phyloP scores from a whole-genome alignment of 2,888 invertebrate species.

The Doris montereyensis region DNA sequence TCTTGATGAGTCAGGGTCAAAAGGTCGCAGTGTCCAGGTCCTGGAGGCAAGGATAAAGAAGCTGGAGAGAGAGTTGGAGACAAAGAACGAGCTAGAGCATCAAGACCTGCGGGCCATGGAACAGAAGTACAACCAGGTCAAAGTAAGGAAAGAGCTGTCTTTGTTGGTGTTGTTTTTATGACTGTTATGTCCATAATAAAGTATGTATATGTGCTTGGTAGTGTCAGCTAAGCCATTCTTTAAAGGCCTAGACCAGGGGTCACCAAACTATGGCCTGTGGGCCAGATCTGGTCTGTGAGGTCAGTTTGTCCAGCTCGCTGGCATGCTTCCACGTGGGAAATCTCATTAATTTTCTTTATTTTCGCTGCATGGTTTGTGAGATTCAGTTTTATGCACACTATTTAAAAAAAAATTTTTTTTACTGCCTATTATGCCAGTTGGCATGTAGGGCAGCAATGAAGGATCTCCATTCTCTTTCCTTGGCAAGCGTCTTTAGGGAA shows the following conservation, averaged over 20 bases:
- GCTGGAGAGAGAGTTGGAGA: slow-evolving; percentile 65
- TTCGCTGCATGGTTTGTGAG: too few species aligned
- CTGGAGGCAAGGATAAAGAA: slow-evolving; percentile 66
- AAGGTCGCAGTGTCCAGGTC: slow-evolving; percentile 51
- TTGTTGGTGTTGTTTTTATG: neutral
- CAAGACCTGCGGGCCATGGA: slow-evolving; percentile 65
- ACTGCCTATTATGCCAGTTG: too few species aligned
- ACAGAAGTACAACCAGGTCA: slow-evolving; percentile 69
- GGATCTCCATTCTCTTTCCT: too few species aligned
- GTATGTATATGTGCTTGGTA: neutral
- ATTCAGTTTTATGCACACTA: too few species aligned
- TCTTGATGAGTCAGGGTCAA: slow-evolving; percentile 21
- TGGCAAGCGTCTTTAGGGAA: too few species aligned
- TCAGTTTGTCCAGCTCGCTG: too few species aligned
- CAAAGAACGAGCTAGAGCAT: slow-evolving; percentile 65
- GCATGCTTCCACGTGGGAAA: too few species aligned
- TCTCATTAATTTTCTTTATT: too few species aligned
- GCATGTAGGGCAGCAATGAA: too few species aligned
- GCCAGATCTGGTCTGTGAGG: too few species aligned
- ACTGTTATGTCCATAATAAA: neutral
- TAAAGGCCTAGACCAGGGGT: neutral
- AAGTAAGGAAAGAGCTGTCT: slow-evolving; percentile 64
- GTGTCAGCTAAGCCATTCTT: neutral
- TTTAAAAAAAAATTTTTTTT: too few species aligned
- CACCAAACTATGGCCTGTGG: too few species aligned